Evolutionary conservation across 2,797 vertebrate species (phyloP).

Genomic region (Florisuga fusca): DNA sequence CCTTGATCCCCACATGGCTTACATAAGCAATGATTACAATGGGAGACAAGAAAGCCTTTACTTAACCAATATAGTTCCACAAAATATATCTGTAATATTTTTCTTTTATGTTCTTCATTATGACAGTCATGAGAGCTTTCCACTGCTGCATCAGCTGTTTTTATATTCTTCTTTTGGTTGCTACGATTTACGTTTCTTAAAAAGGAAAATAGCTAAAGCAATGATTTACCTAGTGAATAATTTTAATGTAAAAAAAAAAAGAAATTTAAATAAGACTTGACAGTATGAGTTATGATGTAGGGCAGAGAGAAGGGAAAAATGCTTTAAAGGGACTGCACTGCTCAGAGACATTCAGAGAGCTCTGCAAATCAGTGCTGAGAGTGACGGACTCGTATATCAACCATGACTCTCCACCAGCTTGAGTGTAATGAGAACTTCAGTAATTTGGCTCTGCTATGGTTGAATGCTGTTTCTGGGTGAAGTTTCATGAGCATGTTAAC

Average conservation of each 20-base stretch:
- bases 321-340: background rate
- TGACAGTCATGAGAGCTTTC: constrained; percentile 4
- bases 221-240: constrained; percentile 25
- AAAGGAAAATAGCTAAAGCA: constrained; percentile 6
- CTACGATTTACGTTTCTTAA: background rate
- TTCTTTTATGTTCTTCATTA: background rate
- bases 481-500: constrained; percentile 34
- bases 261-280: constrained; percentile 32
- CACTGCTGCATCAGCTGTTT: background rate
- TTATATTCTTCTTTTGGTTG: background rate
- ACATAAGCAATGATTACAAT: background rate
- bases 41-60: background rate
- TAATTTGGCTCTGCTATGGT: constrained; percentile 57
- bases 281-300: constrained; percentile 32
- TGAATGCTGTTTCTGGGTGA: constrained; percentile 49
- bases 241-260: constrained; percentile 23
- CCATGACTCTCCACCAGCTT: constrained; percentile 28
- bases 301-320: background rate
- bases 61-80: background rate
- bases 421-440: constrained; percentile 58
- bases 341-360: constrained; percentile 17
- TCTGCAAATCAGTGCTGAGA: constrained; percentile 45
- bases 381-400: constrained; percentile 55
- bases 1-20: background rate
- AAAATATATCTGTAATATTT: constrained; percentile 19